These are phyloP conservation scores for Ladona fulva DNA, from an alignment of 1,140 invertebrate genomes.

Conservation along the genomic window DNA sequence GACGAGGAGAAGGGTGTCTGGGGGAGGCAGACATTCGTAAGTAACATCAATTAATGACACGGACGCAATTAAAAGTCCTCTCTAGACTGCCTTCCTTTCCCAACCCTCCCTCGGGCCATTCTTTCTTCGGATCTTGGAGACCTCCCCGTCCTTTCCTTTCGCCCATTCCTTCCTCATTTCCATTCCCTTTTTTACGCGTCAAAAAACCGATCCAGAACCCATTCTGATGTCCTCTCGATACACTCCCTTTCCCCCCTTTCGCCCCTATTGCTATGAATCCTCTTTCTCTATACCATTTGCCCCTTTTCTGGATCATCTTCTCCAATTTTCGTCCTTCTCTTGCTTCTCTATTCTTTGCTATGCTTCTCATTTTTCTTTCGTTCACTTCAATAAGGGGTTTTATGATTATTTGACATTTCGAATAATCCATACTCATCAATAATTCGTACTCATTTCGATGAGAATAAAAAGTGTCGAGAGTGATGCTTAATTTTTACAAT, in stretches of 20 bases:
- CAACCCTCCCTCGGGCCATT: background rate
- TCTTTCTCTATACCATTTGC: background rate
- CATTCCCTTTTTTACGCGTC: background rate
- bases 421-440: too few relatives aligned
- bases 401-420: too few relatives aligned
- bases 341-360: background rate
- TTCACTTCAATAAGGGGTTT: too few relatives aligned
- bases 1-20: background rate
- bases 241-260: background rate
- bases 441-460: too few relatives aligned
- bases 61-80: background rate
- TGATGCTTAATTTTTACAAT: too few relatives aligned
- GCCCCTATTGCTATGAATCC: background rate
- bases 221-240: background rate
- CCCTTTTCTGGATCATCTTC: background rate
- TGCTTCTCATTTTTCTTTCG: too few relatives aligned
- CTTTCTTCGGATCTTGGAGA: background rate
- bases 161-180: background rate
- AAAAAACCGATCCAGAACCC: background rate
- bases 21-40: background rate
- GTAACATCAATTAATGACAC: conserved; percentile 10
- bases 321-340: background rate
- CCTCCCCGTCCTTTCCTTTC: background rate
- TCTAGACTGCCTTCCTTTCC: background rate
- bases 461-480: too few relatives aligned